Percentiles rank a stretch among this genome's conserved stretches.
phyloP scores from a whole-genome alignment of 1,140 invertebrate genomes.

The Whitmania pigra region DNA sequence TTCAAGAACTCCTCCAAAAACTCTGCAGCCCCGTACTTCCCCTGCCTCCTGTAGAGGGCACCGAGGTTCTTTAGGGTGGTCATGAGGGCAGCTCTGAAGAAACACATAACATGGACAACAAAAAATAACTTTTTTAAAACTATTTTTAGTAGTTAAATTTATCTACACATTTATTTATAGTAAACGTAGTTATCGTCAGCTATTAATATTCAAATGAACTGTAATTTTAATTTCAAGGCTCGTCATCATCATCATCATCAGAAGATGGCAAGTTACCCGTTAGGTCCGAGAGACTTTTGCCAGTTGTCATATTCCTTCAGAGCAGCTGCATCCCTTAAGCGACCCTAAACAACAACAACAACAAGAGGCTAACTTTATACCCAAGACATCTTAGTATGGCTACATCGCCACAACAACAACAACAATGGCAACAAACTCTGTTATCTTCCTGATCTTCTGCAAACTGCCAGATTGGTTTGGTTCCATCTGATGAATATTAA shows the following conservation, averaged over 20 bases:
- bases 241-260: slow-evolving; percentile 92
- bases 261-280: slow-evolving; percentile 51
- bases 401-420: neutral
- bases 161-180: no score
- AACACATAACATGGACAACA: no score
- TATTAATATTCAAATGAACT: no score
- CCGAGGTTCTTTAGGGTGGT: slow-evolving; percentile 91
- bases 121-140: no score
- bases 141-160: no score
- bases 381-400: neutral
- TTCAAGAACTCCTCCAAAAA: slow-evolving; percentile 81
- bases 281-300: slow-evolving; percentile 1
- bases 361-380: no score
- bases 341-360: neutral
- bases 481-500: slow-evolving; percentile 59
- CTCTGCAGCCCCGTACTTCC: slow-evolving; percentile 98
- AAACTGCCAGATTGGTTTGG: slow-evolving; percentile 99
- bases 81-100: slow-evolving; percentile 67
- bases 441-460: slow-evolving; percentile 86
- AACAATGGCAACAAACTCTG: slow-evolving; percentile 20
- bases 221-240: slow-evolving; percentile 53
- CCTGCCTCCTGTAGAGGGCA: slow-evolving; percentile 88
- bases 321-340: neutral
- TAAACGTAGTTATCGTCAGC: no score
- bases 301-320: slow-evolving; percentile 12